Conservation (phyloP, 30 jellyfish, hydroid and myxozoan species). For the Hydractinia symbiolongicarpus region DNA sequence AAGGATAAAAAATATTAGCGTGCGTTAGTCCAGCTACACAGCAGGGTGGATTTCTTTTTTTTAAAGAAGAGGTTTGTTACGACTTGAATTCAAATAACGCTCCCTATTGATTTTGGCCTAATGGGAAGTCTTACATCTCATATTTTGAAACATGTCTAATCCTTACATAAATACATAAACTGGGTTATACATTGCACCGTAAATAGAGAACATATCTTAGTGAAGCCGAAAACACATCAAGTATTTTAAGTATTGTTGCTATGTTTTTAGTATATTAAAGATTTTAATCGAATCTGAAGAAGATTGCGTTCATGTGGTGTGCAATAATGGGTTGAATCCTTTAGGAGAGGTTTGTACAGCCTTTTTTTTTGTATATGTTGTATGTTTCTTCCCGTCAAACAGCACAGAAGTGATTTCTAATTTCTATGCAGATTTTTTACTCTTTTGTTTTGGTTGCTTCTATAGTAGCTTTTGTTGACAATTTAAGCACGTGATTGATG, state of each 20-base stretch:
- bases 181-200: too few relatives aligned
- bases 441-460: not conserved
- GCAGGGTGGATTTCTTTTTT: too few relatives aligned
- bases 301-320: constrained; percentile 69
- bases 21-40: too few relatives aligned
- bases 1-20: too few relatives aligned
- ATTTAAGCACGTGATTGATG: not conserved
- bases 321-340: constrained; percentile 68
- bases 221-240: too few relatives aligned
- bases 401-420: not conserved
- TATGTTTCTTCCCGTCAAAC: not conserved
- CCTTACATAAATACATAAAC: too few relatives aligned
- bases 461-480: not conserved
- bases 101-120: too few relatives aligned
- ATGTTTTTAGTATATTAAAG: constrained; percentile 58
- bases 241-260: not conserved
- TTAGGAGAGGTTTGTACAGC: constrained; percentile 68
- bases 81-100: too few relatives aligned
- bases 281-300: constrained; percentile 79
- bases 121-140: too few relatives aligned
- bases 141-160: too few relatives aligned
- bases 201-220: too few relatives aligned
- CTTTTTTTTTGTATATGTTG: not conserved
- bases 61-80: too few relatives aligned
- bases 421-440: not conserved